Percentiles rank a stretch among this genome's conserved stretches.
Conservation (phyloP, 2,113 vertebrate species). For the Cricetomys ansorgei region DNA sequence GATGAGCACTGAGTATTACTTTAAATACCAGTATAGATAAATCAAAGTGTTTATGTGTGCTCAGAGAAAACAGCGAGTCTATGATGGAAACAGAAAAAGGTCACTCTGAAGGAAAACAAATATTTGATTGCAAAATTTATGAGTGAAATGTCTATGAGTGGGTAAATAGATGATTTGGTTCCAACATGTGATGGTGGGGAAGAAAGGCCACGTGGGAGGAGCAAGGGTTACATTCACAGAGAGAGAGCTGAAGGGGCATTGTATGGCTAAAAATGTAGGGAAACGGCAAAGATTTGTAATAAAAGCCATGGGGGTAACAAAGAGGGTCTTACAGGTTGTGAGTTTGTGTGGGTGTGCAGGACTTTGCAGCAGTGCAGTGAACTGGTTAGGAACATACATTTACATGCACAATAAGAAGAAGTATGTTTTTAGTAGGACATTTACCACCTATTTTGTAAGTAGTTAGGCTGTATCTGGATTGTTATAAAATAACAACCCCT, state of each 20-base stretch:
- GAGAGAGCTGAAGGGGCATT: not conserved
- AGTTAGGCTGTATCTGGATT: not conserved
- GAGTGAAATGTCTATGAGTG: not conserved
- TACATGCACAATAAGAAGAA: not conserved
- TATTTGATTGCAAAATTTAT: not conserved
- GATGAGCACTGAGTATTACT: not conserved
- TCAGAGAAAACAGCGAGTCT: not conserved
- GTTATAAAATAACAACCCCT: not conserved
- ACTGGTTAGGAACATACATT: not conserved
- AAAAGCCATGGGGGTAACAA: not conserved
- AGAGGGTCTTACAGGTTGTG: not conserved
- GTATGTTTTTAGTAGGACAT: not conserved
- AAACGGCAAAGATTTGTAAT: not conserved
- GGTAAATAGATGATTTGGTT: not conserved
- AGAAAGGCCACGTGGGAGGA: not conserved
- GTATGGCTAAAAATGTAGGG: not conserved
- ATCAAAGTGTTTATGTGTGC: constrained; percentile 11
- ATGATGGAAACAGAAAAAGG: not conserved
- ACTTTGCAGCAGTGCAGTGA: not conserved
- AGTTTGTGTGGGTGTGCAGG: not conserved
- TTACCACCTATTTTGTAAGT: not conserved
- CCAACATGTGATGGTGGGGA: not conserved
- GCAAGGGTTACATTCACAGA: not conserved
- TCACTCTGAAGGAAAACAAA: not conserved
- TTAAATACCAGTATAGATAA: constrained; percentile 4